Evolutionary conservation across 2,797 vertebrate genomes (phyloP).

Genomic region (Myripristis jacobus): DNA sequence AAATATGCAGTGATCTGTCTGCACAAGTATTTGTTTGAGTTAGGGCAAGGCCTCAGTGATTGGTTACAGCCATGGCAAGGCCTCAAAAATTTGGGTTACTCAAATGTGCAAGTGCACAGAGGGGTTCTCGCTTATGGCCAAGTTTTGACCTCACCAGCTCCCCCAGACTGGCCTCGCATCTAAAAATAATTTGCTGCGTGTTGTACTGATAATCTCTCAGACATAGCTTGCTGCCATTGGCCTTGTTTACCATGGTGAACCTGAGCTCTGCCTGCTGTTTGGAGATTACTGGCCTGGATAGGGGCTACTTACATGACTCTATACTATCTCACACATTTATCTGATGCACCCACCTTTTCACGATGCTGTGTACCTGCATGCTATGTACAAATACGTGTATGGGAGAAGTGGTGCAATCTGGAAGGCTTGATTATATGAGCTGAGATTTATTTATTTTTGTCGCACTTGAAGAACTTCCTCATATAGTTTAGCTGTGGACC

Average conservation of each 20-base stretch:
- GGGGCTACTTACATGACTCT: constrained; percentile 25
- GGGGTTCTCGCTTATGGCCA: constrained; percentile 49
- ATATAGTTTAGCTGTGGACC: not conserved
- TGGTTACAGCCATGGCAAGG: constrained; percentile 43
- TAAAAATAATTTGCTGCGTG: constrained; percentile 65
- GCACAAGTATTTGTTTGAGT: constrained; percentile 69
- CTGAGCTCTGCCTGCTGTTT: constrained; percentile 43
- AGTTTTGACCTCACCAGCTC: constrained; percentile 62
- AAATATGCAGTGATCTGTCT: constrained; percentile 53
- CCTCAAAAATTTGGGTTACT: constrained; percentile 47
- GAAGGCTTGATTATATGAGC: constrained; percentile 1
- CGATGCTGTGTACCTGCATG: constrained; percentile 6
- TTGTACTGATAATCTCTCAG: constrained; percentile 56
- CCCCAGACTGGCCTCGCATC: constrained; percentile 48
- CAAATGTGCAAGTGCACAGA: constrained; percentile 43
- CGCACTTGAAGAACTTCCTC: not conserved
- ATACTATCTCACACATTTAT: constrained; percentile 41
- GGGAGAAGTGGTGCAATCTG: not conserved
- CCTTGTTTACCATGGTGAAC: constrained; percentile 61
- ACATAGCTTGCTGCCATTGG: constrained; percentile 63
- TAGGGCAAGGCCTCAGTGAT: constrained; percentile 31
- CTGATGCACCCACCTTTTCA: constrained; percentile 27
- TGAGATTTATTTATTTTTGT: constrained; percentile 8
- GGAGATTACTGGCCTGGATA: constrained; percentile 47
- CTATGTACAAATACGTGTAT: not conserved